Percentiles rank a stretch among this genome's conserved stretches.
These are phyloP conservation scores for Steinernema khuongi DNA, from an alignment of 1,140 invertebrate species.

Conservation along the genomic window DNA sequence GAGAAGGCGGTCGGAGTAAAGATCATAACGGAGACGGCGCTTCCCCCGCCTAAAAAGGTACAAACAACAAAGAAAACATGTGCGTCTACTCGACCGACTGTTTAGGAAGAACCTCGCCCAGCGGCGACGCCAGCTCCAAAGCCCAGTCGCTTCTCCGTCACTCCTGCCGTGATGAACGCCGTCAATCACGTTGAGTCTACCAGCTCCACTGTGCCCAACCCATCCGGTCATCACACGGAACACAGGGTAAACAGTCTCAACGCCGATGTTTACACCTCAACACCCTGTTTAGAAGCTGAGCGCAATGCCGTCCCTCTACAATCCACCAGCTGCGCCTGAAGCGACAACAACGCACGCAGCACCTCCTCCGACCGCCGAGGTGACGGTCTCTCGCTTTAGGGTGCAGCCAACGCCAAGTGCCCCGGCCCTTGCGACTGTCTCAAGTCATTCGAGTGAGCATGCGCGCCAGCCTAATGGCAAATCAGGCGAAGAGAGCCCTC, in stretches of 20 bases:
- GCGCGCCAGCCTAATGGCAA: neutral
- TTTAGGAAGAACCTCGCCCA: conserved; percentile 21
- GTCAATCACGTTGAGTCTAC: neutral
- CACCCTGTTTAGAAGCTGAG: conserved; percentile 41
- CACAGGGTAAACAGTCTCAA: neutral
- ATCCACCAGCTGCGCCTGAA: conserved; percentile 17
- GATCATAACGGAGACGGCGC: conserved; percentile 40
- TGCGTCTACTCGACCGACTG: conserved; percentile 21
- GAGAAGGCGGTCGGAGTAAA: conserved; percentile 47
- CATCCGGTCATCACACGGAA: neutral
- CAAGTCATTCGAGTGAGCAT: neutral
- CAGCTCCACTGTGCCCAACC: conserved; percentile 13
- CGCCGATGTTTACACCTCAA: conserved; percentile 28
- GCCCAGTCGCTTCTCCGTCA: conserved; percentile 1
- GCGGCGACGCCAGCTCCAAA: conserved; percentile 30
- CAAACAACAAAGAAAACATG: neutral
- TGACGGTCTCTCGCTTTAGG: neutral
- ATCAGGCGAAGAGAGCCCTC: neutral
- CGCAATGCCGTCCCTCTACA: conserved; percentile 30
- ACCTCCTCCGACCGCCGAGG: conserved; percentile 2
- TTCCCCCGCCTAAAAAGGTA: neutral
- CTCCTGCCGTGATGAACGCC: conserved; percentile 25
- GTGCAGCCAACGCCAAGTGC: neutral
- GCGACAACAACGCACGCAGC: conserved; percentile 6
- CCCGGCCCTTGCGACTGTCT: neutral